phyloP scores from a whole-genome alignment of 2,113 vertebrate species.

The Phasianus colchicus region DNA sequence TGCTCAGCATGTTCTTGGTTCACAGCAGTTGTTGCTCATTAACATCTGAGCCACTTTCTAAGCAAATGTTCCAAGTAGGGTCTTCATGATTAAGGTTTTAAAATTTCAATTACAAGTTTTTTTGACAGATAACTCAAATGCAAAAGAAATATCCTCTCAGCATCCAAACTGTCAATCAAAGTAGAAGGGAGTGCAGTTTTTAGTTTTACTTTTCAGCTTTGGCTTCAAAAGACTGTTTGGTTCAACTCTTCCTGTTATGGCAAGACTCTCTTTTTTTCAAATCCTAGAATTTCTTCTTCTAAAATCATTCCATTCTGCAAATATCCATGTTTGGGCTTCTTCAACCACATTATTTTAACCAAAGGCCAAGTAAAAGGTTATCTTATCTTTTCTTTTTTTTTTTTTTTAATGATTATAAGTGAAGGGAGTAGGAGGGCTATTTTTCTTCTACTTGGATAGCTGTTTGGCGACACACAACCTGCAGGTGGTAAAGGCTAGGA shows the following conservation, averaged over 20 bases:
- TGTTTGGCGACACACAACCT: background rate
- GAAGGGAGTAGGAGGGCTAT: background rate
- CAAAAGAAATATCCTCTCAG: background rate
- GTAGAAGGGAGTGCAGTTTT: background rate
- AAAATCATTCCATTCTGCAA: background rate
- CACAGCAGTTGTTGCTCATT: background rate
- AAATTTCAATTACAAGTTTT: background rate
- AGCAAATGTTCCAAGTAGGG: background rate
- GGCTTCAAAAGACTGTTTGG: background rate
- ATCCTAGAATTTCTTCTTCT: background rate
- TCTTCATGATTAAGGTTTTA: background rate
- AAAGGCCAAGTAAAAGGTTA: background rate
- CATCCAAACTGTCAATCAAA: background rate
- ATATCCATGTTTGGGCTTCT: background rate
- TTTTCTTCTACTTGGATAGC: background rate
- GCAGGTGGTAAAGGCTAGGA: background rate
- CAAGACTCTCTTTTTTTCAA: background rate
- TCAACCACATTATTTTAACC: background rate
- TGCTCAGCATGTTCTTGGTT: background rate
- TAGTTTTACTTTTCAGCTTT: background rate
- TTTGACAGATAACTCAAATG: background rate
- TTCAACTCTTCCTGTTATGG: background rate
- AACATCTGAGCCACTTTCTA: background rate
- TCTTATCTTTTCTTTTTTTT: background rate
- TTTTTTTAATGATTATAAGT: background rate